Evolutionary conservation across 1,140 invertebrate genomes (phyloP).

Genomic region (Danaus plexippus): DNA sequence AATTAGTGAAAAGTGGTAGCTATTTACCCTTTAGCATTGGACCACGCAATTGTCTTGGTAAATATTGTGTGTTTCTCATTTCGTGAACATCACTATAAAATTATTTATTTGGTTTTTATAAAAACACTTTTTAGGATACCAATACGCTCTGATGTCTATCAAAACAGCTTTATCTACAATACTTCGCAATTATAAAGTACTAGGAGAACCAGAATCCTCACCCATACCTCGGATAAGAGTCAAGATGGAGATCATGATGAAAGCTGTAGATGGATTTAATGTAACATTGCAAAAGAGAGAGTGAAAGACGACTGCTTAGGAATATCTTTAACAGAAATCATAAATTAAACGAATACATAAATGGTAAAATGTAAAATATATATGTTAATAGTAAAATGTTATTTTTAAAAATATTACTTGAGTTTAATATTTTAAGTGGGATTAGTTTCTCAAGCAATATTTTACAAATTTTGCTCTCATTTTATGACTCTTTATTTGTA

Average conservation of each 20-base stretch:
- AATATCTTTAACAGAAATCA: background rate
- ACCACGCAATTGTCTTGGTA: slow-evolving; percentile 75
- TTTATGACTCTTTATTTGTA: no score
- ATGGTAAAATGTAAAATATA: no score
- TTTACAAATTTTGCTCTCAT: no score
- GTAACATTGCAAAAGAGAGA: slow-evolving; percentile 23
- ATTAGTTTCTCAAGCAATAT: no score
- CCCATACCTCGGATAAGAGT: slow-evolving; percentile 27
- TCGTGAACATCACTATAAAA: no score
- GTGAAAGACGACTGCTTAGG: background rate
- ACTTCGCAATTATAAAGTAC: slow-evolving; percentile 35
- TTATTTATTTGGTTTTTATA: no score
- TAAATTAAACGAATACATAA: background rate
- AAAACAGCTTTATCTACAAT: slow-evolving; percentile 38
- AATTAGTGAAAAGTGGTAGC: slow-evolving; percentile 63
- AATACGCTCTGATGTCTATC: slow-evolving; percentile 14
- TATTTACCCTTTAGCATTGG: slow-evolving; percentile 77
- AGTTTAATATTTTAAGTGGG: no score
- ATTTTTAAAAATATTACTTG: no score
- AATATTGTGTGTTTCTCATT: slow-evolving; percentile 13
- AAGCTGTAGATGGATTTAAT: slow-evolving; percentile 28
- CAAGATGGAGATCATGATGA: slow-evolving; percentile 38
- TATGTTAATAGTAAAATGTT: no score
- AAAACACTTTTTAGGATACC: slow-evolving; percentile 7
- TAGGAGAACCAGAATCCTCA: slow-evolving; percentile 17